Percentiles rank a stretch among this genome's conserved stretches.
These are phyloP conservation scores for Cydia fagiglandana DNA, from an alignment of 1,140 invertebrate species.

Conservation along the genomic window DNA sequence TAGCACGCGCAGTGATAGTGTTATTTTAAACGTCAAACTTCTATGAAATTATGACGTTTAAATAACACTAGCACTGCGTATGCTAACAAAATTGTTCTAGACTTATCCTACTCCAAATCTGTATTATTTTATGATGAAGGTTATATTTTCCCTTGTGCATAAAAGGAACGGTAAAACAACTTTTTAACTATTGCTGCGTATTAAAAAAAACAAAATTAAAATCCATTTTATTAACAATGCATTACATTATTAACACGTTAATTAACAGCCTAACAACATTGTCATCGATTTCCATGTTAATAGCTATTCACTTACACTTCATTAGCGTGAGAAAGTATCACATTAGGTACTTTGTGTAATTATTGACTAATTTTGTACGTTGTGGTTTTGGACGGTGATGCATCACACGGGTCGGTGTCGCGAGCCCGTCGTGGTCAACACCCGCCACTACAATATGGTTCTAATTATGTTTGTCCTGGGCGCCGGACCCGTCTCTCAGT, in stretches of 20 bases:
- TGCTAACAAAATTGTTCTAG: too few relatives aligned
- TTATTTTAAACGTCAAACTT: too few relatives aligned
- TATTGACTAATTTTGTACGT: constrained; percentile 10
- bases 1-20: too few relatives aligned
- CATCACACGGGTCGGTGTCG: not conserved
- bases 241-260: not conserved
- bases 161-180: too few relatives aligned
- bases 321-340: constrained; percentile 8
- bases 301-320: constrained; percentile 7
- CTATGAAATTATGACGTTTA: too few relatives aligned
- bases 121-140: too few relatives aligned
- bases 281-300: not conserved
- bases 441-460: constrained; percentile 43
- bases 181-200: too few relatives aligned
- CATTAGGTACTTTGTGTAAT: not conserved
- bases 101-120: too few relatives aligned
- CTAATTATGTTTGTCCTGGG: constrained; percentile 58
- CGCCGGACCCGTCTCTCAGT: constrained; percentile 45
- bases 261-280: not conserved
- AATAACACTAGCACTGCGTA: too few relatives aligned
- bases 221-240: too few relatives aligned
- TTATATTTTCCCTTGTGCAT: too few relatives aligned
- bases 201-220: too few relatives aligned
- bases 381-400: constrained; percentile 10
- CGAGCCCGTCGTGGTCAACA: constrained; percentile 26